phyloP scores from a whole-genome alignment of 2,113 vertebrate genomes.

The Salvelinus fontinalis region DNA sequence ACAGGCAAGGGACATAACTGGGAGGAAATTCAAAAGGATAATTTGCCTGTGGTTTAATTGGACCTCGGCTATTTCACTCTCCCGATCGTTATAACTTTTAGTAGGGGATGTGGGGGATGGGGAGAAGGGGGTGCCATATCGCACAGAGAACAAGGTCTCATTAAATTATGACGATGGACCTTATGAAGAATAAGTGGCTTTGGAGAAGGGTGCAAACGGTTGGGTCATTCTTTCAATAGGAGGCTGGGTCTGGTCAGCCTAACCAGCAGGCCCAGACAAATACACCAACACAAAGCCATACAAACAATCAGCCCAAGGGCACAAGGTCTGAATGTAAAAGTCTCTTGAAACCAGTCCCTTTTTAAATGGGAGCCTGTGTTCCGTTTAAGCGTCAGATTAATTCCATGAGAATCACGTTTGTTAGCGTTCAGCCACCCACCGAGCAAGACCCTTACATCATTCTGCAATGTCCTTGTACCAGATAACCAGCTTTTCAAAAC shows the following conservation, averaged over 20 bases:
- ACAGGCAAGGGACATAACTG: conserved; percentile 39
- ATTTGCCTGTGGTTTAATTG: conserved; percentile 49
- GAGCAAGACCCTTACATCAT: conserved; percentile 25
- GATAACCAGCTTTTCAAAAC: conserved; percentile 36
- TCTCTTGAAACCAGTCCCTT: conserved; percentile 22
- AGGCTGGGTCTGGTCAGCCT: background rate
- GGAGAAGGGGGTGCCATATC: background rate
- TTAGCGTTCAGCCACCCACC: conserved; percentile 34
- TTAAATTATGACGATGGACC: conserved; percentile 15
- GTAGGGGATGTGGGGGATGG: background rate
- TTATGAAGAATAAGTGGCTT: conserved; percentile 2
- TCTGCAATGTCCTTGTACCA: conserved; percentile 52
- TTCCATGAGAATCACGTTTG: conserved; percentile 38
- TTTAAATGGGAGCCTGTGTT: conserved; percentile 31
- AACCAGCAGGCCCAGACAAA: background rate
- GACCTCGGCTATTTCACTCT: conserved; percentile 27
- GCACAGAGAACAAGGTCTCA: background rate
- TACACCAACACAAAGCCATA: conserved; percentile 12
- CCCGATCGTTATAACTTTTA: conserved; percentile 20
- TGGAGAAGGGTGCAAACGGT: background rate
- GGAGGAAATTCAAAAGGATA: conserved; percentile 43
- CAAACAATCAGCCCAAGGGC: conserved; percentile 34
- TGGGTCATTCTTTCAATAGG: conserved; percentile 24
- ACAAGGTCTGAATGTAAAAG: conserved; percentile 1
- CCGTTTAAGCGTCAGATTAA: background rate